A percentile compares a stretch with the other conserved stretches of the same genome.
These are phyloP conservation scores for Sander lucioperca DNA, from an alignment of 2,113 vertebrate species.

Conservation along the genomic window DNA sequence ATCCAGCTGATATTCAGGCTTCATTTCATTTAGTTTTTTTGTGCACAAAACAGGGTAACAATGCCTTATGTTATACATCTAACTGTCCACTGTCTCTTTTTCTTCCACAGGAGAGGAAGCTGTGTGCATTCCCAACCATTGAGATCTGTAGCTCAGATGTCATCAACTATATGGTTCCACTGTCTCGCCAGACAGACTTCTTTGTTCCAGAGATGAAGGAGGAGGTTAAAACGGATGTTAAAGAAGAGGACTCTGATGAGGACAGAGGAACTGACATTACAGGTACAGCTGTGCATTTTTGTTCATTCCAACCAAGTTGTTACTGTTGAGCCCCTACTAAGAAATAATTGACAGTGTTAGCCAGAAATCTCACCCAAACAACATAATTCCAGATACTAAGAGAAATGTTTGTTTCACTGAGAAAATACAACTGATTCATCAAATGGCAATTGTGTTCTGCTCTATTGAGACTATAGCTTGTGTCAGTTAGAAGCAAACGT, in stretches of 20 bases:
- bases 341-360: background rate
- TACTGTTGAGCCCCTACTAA: background rate
- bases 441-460: background rate
- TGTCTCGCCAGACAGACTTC: slow-evolving; percentile 94
- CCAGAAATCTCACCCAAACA: background rate
- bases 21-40: background rate
- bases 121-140: slow-evolving; percentile 91
- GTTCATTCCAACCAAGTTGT: background rate
- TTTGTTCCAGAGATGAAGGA: slow-evolving; percentile 95
- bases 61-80: background rate
- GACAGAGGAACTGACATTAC: slow-evolving; percentile 88
- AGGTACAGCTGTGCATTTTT: slow-evolving; percentile 79
- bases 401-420: background rate
- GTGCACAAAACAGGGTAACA: background rate
- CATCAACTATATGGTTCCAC: slow-evolving; percentile 93
- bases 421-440: background rate
- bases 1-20: background rate
- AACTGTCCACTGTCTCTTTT: slow-evolving; percentile 13
- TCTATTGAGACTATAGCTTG: background rate
- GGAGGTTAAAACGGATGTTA: slow-evolving; percentile 83
- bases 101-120: slow-evolving; percentile 89
- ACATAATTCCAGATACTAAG: background rate
- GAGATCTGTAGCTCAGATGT: slow-evolving; percentile 91
- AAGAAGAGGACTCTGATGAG: slow-evolving; percentile 84
- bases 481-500: slow-evolving; percentile 19